phyloP scores from a whole-genome alignment of 2,113 vertebrate species.

The Excalfactoria chinensis region DNA sequence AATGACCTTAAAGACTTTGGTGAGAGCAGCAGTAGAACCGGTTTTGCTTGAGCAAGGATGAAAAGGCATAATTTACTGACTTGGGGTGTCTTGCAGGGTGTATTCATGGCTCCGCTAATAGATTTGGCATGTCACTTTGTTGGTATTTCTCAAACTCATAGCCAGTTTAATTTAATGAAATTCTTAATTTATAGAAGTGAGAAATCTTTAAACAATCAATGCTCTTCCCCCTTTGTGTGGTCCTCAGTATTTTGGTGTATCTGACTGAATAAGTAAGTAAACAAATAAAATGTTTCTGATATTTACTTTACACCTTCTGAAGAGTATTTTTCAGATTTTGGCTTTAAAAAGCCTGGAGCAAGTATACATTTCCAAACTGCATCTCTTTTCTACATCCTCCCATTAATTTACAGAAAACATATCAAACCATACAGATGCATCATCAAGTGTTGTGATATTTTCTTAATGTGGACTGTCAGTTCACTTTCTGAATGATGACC shows the following conservation, averaged over 20 bases:
- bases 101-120: not conserved
- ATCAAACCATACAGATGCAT: not conserved
- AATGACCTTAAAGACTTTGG: not conserved
- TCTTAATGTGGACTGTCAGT: not conserved
- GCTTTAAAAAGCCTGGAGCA: not conserved
- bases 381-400: not conserved
- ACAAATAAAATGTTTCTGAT: no score
- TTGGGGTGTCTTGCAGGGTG: not conserved
- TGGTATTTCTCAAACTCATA: not conserved
- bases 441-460: not conserved
- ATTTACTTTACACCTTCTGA: not conserved
- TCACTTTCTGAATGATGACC: not conserved
- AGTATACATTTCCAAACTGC: not conserved
- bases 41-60: conserved; percentile 12
- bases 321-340: not conserved
- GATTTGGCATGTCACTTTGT: not conserved
- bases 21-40: not conserved
- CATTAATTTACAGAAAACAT: not conserved
- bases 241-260: not conserved
- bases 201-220: not conserved
- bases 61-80: not conserved
- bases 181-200: not conserved
- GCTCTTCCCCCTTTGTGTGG: not conserved
- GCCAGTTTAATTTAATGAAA: not conserved
- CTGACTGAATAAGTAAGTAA: not conserved